These are phyloP conservation scores for Ammodytes dubius DNA, from an alignment of 2,113 vertebrate species.

Conservation along the genomic window DNA sequence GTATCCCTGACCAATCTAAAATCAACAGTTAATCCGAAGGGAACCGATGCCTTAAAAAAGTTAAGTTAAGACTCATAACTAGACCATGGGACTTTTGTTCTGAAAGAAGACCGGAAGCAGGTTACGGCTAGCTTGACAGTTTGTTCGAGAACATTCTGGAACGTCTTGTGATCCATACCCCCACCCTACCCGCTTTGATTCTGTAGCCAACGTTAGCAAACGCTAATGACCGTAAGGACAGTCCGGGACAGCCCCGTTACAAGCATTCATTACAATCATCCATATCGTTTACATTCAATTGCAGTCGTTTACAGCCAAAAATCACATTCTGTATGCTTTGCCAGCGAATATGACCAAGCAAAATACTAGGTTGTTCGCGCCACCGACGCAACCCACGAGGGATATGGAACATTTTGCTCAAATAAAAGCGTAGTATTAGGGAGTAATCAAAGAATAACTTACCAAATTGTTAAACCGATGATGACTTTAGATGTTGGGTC, in stretches of 20 bases:
- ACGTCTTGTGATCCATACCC: slow-evolving; percentile 30
- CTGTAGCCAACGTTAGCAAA: neutral
- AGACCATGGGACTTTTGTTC: neutral
- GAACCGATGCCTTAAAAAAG: no score
- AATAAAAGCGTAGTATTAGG: accelerated
- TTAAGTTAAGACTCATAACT: accelerated
- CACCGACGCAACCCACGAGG: accelerated
- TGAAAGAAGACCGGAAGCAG: slow-evolving; percentile 36
- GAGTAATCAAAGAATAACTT: neutral
- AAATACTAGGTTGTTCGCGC: neutral
- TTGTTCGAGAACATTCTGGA: slow-evolving; percentile 68
- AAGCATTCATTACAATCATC: accelerated
- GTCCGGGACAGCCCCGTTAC: no score
- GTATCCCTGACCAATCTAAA: no score
- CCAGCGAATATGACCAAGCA: accelerated
- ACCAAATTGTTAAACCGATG: slow-evolving; percentile 44
- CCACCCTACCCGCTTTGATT: neutral
- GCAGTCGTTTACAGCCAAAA: accelerated
- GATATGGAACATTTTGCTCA: accelerated
- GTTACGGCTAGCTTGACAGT: neutral
- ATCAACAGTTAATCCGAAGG: no score
- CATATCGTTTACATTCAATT: neutral
- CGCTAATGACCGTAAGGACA: neutral
- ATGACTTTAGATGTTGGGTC: slow-evolving; percentile 1
- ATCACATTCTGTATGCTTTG: accelerated